Evolutionary conservation across 2,797 vertebrate species (phyloP), one percentile per base, ranked within the genome.

Genomic region (Aldrovandia affinis): DNA sequence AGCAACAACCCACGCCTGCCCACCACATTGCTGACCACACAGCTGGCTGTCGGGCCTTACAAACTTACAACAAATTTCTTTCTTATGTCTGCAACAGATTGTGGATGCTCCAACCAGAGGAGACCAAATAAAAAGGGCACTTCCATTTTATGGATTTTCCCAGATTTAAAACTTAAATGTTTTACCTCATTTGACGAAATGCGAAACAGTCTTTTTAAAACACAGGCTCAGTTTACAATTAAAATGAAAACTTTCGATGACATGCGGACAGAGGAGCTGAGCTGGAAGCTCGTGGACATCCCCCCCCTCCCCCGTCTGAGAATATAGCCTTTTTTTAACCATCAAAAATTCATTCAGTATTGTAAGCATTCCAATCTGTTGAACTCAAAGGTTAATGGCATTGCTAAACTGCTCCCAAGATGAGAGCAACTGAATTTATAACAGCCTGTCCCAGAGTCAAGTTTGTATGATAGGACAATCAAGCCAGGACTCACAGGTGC

Each of bases 71-170:
- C n/a, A n/a, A n/a, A n/a, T n/a, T n/a, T n/a, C n/a, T n/a, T n/a
- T n/a, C n/a, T n/a, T n/a, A n/a, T n/a, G n/a, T n/a, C n/a, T n/a
- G n/a, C n/a, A n/a, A n/a, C n/a, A n/a, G n/a, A n/a, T n/a, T n/a
- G n/a, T n/a, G n/a, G n/a, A n/a, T n/a, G n/a, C n/a, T n/a, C n/a
- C n/a, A n/a, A n/a, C n/a, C n/a, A n/a, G n/a, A n/a, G n/a, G n/a
- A n/a, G n/a, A n/a, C n/a, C n/a, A n/a, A n/a, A n/a, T n/a, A n/a
- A n/a, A n/a, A 22, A 15, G 33, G 82, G 47, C 55, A 63, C 77
- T 79, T 83, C n/a, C 15, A 50, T 79, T 63, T 78, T 44, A 63
- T 78, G n/a, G 75, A 79, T 79, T 42, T 63, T 79, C 57, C 59
- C 30, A 39, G 18, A 77, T 59, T 52, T 39, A 25, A 42, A 83